Percentiles rank a stretch among this genome's conserved stretches.
Conservation (phyloP, 2,113 vertebrate species). For the Oophaga pumilio region DNA sequence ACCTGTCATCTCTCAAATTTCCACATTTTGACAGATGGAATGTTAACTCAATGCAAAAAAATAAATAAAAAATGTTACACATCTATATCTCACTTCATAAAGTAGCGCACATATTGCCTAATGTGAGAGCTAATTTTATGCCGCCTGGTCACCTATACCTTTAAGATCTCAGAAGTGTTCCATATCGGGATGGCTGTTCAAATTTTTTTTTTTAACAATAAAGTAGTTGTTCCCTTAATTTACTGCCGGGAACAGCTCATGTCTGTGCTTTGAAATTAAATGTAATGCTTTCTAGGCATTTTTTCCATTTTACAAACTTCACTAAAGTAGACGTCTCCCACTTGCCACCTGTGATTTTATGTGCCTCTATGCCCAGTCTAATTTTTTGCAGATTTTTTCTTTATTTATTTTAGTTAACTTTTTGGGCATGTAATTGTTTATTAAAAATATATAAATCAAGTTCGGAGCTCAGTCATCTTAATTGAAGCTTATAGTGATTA, state of each 20-base stretch:
- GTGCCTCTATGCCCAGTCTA: neutral
- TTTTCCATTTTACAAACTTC: constrained; percentile 52
- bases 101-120: constrained; percentile 40
- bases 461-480: neutral
- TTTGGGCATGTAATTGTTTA: neutral
- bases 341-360: constrained; percentile 53
- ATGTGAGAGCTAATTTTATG: constrained; percentile 50
- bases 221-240: constrained; percentile 55
- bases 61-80: constrained; percentile 54
- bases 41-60: constrained; percentile 66
- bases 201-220: constrained; percentile 41
- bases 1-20: constrained; percentile 66
- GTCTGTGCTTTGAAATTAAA: constrained; percentile 52
- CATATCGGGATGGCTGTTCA: constrained; percentile 36
- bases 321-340: constrained; percentile 48
- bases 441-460: neutral
- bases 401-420: neutral
- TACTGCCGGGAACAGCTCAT: constrained; percentile 51
- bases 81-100: constrained; percentile 58
- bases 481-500: too few species aligned
- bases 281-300: constrained; percentile 33
- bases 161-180: constrained; percentile 54
- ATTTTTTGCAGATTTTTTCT: constrained; percentile 18
- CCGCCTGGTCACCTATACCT: constrained; percentile 46
- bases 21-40: constrained; percentile 70